Percentiles rank a stretch among this genome's conserved stretches.
Evolutionary conservation across 64 coral and sea anemone species (phyloP).

Genomic region (Cladopsammia gracilis): DNA sequence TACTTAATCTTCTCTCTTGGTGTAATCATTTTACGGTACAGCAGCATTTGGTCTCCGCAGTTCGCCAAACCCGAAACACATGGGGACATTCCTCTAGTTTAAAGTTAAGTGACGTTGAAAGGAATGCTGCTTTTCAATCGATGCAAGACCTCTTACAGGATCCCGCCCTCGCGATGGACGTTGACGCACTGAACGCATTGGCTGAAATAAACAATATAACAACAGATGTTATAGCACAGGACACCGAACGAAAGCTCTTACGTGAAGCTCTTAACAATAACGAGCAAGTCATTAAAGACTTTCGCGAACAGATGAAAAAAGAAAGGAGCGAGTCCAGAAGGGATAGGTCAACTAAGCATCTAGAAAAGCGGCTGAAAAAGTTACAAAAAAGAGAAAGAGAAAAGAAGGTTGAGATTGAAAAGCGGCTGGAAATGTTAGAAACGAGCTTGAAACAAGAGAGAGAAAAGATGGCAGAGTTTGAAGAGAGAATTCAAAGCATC

Average conservation of each 20-base stretch:
- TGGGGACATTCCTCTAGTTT: constrained; percentile 15
- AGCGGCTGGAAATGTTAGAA: too few relatives aligned
- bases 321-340: neutral
- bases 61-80: constrained; percentile 22
- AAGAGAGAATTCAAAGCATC: too few relatives aligned
- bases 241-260: neutral
- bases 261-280: neutral
- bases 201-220: neutral
- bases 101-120: neutral
- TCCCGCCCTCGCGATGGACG: neutral
- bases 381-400: too few relatives aligned
- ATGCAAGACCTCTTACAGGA: constrained; percentile 43
- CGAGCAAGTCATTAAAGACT: neutral
- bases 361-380: neutral
- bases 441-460: too few relatives aligned
- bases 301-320: neutral
- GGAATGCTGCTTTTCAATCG: neutral
- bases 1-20: constrained; percentile 26
- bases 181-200: neutral
- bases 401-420: too few relatives aligned
- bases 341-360: neutral
- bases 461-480: too few relatives aligned
- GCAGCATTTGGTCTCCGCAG: neutral
- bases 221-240: neutral
- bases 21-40: constrained; percentile 16